A percentile compares a stretch with the other conserved stretches of the same genome.
Evolutionary conservation across 2,797 vertebrate genomes (phyloP).

Genomic region (Smutsia gigantea): DNA sequence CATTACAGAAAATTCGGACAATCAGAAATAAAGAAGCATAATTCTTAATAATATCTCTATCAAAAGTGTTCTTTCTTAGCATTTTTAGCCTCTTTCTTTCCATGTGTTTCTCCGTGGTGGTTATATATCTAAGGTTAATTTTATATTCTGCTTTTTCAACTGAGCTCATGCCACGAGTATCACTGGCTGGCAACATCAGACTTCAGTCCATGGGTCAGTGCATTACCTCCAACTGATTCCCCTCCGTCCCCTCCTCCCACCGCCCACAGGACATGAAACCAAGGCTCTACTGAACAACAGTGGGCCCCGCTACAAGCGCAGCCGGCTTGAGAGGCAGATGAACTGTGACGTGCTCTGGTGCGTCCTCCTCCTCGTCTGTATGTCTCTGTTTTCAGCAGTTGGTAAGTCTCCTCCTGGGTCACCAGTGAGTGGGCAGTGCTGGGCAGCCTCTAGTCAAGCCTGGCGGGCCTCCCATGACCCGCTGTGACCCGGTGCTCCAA

Average conservation of each 20-base stretch:
- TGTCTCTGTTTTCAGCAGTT: conserved; percentile 96
- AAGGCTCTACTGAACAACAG: conserved; percentile 99
- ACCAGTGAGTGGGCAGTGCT: neutral
- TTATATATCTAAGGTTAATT: neutral
- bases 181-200: accelerated
- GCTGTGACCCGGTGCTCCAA: neutral
- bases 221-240: too few species aligned
- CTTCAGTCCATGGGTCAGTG: neutral
- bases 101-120: neutral
- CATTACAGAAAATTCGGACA: neutral
- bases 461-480: neutral
- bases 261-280: conserved; percentile 94
- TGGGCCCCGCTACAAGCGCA: conserved; percentile 97
- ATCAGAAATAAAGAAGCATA: neutral
- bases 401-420: conserved; percentile 87
- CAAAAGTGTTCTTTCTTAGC: neutral
- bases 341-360: conserved; percentile 98
- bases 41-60: neutral
- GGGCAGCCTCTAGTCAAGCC: neutral
- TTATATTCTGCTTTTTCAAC: neutral
- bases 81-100: neutral
- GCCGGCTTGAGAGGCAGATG: conserved; percentile 97
- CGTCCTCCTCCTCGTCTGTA: conserved; percentile 95
- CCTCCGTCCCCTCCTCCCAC: too few species aligned
- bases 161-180: accelerated